Evolutionary conservation across 2,888 invertebrate genomes (phyloP), one percentile per base, ranked within the genome.

Genomic region (Harpagoxenus sublaevis): DNA sequence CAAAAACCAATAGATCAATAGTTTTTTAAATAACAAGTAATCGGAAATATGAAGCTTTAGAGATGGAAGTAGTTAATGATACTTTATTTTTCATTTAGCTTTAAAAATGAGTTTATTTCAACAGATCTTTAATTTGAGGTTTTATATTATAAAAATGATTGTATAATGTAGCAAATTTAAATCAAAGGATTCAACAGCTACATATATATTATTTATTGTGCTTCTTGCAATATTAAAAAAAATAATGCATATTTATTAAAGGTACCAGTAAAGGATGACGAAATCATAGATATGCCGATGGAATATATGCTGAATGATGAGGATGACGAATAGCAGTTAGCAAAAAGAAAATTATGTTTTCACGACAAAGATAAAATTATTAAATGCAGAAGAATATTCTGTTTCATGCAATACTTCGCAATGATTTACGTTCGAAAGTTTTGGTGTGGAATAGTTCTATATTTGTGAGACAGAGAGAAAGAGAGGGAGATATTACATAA

Each of bases 261-360:
- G 94, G 93, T 93, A 77, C 88, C 91, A 84, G 83, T 89, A 89
- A 87, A 89, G 79, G 91, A 93, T 87, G 90, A 89, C 79, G 90
- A 91, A 86, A 87, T 88, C 70, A 71, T 78, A 85, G 91, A 92
- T 78, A 87, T 89, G 70, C 60, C 87, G 6, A 87, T 87, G 74
- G 90, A 92, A 81, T 93, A 92, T 70, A 89, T 89, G 85, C 70
- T 87, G 66, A 86, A 91, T 55, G 91, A 93, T 42, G 91, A 92
- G 75, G 91, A 92, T 57, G 87, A 87, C 39, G 91, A 92, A 70
- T 91, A 92, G 45, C 31, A 83, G 28, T 78, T 60, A 79, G 55
- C 53, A 74, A 78, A 74, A 78, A 81, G 70, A 57, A 66, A 28
- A n/a, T 55, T 68, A 57, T 35, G 35, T 77, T 73, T 66, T 55